Conservation (phyloP, 2,113 vertebrate species). For the Macroglossus sobrinus region DNA sequence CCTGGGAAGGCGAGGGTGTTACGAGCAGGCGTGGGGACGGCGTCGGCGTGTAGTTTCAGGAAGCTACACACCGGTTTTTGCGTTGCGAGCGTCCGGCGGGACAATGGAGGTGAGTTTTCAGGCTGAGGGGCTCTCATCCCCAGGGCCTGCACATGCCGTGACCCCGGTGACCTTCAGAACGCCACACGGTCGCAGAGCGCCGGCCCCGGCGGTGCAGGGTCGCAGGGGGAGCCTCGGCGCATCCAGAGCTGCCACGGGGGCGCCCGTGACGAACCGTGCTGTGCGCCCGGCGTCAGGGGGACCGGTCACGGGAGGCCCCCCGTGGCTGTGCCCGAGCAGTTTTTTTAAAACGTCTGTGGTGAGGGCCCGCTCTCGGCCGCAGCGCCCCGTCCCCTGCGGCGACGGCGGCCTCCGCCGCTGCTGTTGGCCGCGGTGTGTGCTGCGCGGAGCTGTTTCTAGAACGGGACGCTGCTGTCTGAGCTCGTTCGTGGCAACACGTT, state of each 20-base stretch:
- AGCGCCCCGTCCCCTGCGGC: too few species aligned
- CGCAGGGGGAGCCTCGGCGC: not conserved
- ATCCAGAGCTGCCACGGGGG: not conserved
- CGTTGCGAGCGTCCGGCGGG: not conserved
- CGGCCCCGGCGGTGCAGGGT: not conserved
- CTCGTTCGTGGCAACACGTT: not conserved
- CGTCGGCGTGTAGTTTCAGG: not conserved
- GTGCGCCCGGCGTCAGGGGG: too few species aligned
- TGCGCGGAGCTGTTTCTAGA: not conserved
- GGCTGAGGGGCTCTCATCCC: not conserved
- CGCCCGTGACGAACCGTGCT: too few species aligned
- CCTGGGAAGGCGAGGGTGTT: too few species aligned
- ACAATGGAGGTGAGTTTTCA: rapidly evolving
- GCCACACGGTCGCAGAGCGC: too few species aligned
- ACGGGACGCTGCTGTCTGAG: rapidly evolving
- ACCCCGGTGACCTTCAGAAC: rapidly evolving
- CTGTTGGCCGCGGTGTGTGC: too few species aligned
- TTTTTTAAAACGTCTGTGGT: rapidly evolving
- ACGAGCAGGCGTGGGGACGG: too few species aligned
- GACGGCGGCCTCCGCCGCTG: too few species aligned
- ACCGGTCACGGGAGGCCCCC: rapidly evolving
- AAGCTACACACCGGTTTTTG: rapidly evolving
- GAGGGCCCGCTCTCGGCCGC: not conserved
- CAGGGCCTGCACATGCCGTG: not conserved
- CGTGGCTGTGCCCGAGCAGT: not conserved